Evolutionary conservation across 1,140 invertebrate species (phyloP).

Genomic region (Solen grandis): DNA sequence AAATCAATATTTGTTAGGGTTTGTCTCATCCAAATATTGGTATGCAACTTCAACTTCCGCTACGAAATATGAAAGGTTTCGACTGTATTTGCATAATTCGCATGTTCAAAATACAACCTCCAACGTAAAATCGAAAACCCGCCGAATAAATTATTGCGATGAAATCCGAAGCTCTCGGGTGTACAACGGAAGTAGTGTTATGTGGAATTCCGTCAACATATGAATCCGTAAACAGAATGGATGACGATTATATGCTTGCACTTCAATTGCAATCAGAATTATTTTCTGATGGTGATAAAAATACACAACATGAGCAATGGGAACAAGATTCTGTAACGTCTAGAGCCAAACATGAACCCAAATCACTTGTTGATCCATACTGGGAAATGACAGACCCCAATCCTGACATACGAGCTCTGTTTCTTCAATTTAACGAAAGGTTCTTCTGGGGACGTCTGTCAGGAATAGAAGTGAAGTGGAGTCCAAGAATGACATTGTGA

Average conservation of each 20-base stretch:
- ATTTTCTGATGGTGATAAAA: slow-evolving; percentile 3
- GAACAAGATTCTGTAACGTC: too few species aligned
- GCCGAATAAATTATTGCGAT: slow-evolving; percentile 11
- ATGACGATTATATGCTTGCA: slow-evolving; percentile 61
- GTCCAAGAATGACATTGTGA: slow-evolving; percentile 95
- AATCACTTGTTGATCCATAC: slow-evolving; percentile 82
- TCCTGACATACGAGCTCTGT: slow-evolving; percentile 93
- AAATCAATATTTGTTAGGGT: too few species aligned
- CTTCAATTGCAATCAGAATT: slow-evolving; percentile 62
- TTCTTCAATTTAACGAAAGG: slow-evolving; percentile 91
- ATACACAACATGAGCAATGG: too few species aligned
- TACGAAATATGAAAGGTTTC: too few species aligned
- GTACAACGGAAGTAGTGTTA: neutral
- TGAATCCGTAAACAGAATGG: too few species aligned
- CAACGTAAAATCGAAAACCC: slow-evolving; percentile 24
- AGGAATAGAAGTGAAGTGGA: slow-evolving; percentile 94
- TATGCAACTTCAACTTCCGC: too few species aligned
- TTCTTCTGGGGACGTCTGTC: slow-evolving; percentile 92
- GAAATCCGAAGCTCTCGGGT: slow-evolving; percentile 13
- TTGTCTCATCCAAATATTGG: too few species aligned
- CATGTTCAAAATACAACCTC: too few species aligned
- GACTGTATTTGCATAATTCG: too few species aligned
- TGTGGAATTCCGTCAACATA: neutral
- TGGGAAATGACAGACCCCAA: slow-evolving; percentile 95
- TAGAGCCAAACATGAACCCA: slow-evolving; percentile 70